Conservation (phyloP, 1,140 invertebrate species). For the Calosoma granatense region DNA sequence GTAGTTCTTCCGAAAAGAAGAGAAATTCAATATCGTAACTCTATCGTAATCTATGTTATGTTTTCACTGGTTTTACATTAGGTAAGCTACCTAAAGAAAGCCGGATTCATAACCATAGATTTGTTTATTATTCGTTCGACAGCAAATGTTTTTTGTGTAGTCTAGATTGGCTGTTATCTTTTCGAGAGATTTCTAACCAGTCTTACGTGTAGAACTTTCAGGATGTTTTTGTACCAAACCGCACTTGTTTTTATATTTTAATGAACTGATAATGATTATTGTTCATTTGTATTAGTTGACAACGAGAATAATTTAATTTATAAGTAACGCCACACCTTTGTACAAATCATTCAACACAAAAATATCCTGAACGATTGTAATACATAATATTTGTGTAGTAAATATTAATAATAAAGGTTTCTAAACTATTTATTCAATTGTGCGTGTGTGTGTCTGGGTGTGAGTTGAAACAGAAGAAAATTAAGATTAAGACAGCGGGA, state of each 20-base stretch:
- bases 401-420: background rate
- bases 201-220: background rate
- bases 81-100: background rate
- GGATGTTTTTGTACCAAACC: slow-evolving; percentile 4
- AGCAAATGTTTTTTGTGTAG: slow-evolving; percentile 1
- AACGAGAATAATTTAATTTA: too few species aligned
- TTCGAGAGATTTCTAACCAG: slow-evolving; percentile 4
- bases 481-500: background rate
- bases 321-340: too few species aligned
- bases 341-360: background rate
- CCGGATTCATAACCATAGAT: background rate
- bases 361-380: background rate
- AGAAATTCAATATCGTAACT: background rate
- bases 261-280: background rate
- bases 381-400: background rate
- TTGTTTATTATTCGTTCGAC: background rate
- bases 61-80: background rate
- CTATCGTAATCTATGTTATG: background rate
- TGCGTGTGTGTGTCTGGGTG: too few species aligned
- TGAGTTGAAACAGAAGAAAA: background rate
- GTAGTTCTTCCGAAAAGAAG: background rate
- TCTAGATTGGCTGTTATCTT: slow-evolving; percentile 2
- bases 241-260: background rate
- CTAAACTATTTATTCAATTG: background rate
- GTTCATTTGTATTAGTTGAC: background rate